Percentiles rank a stretch among this genome's conserved stretches.
These are phyloP conservation scores for Smutsia gigantea DNA, from an alignment of 2,797 vertebrate genomes.

Conservation along the genomic window DNA sequence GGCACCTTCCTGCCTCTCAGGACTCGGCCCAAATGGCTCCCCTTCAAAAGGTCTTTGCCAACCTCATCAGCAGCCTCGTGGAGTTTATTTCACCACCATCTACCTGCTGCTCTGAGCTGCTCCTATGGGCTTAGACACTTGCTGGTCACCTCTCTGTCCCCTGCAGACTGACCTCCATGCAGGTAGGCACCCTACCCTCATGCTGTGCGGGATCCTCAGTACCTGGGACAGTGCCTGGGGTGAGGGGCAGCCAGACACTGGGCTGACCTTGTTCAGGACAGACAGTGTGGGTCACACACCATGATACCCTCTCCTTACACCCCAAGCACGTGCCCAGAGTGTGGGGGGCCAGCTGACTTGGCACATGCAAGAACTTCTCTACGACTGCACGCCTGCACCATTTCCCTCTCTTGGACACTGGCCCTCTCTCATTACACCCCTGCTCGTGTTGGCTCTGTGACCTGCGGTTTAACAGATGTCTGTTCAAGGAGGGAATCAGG, in stretches of 20 bases:
- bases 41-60: too few species aligned
- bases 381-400: rapidly evolving
- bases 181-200: not conserved
- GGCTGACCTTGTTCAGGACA: not conserved
- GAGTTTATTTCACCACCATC: not conserved
- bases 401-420: not conserved
- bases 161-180: not conserved
- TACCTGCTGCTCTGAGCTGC: rapidly evolving
- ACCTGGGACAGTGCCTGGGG: not conserved
- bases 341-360: rapidly evolving
- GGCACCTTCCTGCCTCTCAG: not conserved
- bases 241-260: too few species aligned
- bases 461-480: not conserved
- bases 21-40: not conserved
- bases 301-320: rapidly evolving
- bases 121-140: rapidly evolving
- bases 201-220: rapidly evolving
- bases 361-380: rapidly evolving
- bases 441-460: not conserved
- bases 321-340: rapidly evolving
- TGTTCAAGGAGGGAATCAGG: not conserved
- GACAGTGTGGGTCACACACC: rapidly evolving
- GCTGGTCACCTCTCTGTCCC: not conserved
- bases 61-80: not conserved
- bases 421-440: rapidly evolving